Base-by-base conservation (phyloP, 1,140 invertebrate species). In the Vollenhovia emeryi region DNA sequence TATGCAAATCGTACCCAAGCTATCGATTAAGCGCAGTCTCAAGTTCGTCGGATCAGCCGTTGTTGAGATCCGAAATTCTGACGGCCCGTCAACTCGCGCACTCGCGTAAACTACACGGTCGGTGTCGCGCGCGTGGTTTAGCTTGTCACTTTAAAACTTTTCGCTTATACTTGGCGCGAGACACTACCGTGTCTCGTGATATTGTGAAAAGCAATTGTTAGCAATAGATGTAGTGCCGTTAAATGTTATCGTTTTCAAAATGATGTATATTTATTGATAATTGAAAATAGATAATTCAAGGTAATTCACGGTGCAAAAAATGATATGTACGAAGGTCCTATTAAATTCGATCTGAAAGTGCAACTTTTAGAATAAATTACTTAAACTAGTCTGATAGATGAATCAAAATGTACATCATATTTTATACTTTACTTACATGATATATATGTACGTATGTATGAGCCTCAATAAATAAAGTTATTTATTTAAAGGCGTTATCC, bases 381-480 rank as follows among this genome's bases (percentile, higher is more conserved):
- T 48, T 76, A 33, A 62, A 76, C 15, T 76, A 33, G 18, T 45
- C 18, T 24, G 9, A 43, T 48, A 78, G n/a, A 21, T 48, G 4
- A 64, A 33, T 78, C 11, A 45, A 71, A 57, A 45, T 55, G 43
- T 82, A 52, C 24, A n/a, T 69, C 30, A 27, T 43, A 45, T 78
- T 30, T 45, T 76, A 40, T 78, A 64, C 36, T 33, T 78, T 45
- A 45, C 24, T 43, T 62, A 36, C 36, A 30, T 52, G 50, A 21
- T 45, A 52, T 50, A 7, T 78, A 59, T 62, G 52, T 76, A 78
- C 30, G 18, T 52, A 43, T 71, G 24, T 69, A 30, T 48, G 3
- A 68, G 13, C 4, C 55, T 55, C 27, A 80, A 82, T 82, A 69
- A 82, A 82, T 59, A 36, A 40, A 40, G 15, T 66, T 13, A 55